Base-by-base conservation (phyloP, 2,113 vertebrate species). In the Gila orcuttii region DNA sequence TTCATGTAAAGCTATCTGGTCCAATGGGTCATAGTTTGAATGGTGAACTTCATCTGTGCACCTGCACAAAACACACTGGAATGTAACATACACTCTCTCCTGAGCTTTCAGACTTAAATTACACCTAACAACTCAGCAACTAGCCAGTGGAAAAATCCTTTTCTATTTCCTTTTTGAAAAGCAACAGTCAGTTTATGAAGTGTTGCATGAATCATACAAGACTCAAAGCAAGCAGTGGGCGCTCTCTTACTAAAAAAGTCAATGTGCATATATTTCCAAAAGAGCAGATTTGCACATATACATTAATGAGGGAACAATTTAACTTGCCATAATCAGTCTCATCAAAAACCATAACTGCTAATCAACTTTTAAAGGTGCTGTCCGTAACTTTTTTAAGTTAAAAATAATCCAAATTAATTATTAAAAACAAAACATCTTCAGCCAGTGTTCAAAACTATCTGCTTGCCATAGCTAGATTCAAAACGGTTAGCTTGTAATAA, bases 111-210 rank as follows among this genome's bases (percentile, higher is more conserved):
- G 86, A 88, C 83, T 62, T 82, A 85, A 83, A 83, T 86, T 87
- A 90, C 86, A 82, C 84, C 81, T 79, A 84, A 77, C 59, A 84
- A 83, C 80, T 66, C 71, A 25, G 28, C 28, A 28, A 28, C 28
- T 28, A 28, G 71, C 45, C 68, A 57, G 83, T 90, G 90, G 89
- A 93, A 93, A 86, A 90, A 82, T 13, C 9, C 23, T 77, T 68
- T 87, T 86, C 88, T 77, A 87, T 89, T 89, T 87, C 85, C 81
- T 84, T 86, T 60, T 45, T 60, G 77, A 85, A 89, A 84, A 85
- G 68, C 64, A 64, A 76, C 39, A 71, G 68, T 71, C 36, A 87
- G 59, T 86, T 88, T 84, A 87, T 31, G 83, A 57, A 69, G 33
- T 55, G 25, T 13, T 68, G 66, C 64, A n/a, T 81, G 68, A 88